Conservation (phyloP, 2,888 invertebrate species). For the Drosophila phalerata region DNA sequence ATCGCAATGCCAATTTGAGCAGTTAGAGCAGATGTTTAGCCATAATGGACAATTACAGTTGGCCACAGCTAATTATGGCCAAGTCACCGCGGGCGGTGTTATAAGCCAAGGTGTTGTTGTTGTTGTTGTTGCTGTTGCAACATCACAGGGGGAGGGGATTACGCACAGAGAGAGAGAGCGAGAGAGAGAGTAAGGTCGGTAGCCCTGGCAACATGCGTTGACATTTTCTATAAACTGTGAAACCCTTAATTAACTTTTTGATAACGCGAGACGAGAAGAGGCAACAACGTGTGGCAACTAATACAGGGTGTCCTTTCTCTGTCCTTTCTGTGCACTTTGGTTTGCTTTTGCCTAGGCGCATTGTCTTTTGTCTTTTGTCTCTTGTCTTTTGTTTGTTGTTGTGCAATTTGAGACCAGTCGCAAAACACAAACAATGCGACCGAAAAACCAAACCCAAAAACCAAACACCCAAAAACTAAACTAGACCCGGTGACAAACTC, state of each 20-base stretch:
- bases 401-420: constrained; percentile 52
- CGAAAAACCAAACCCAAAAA: constrained; percentile 28
- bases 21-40: constrained; percentile 37
- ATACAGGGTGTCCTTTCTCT: constrained; percentile 16
- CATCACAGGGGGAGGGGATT: not conserved
- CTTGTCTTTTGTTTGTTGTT: constrained; percentile 33
- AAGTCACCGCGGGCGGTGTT: constrained; percentile 58
- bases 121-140: constrained; percentile 5
- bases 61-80: constrained; percentile 74
- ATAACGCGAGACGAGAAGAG: constrained; percentile 12
- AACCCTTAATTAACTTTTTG: constrained; percentile 78
- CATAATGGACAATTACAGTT: constrained; percentile 61
- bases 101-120: constrained; percentile 21
- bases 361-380: constrained; percentile 25
- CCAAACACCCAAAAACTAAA: constrained; percentile 18
- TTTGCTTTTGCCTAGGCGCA: constrained; percentile 29
- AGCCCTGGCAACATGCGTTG: constrained; percentile 36
- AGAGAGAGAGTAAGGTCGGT: not conserved
- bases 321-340: constrained; percentile 12
- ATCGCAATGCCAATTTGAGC: constrained; percentile 16
- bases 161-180: not conserved
- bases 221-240: constrained; percentile 73
- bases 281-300: constrained; percentile 37
- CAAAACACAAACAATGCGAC: constrained; percentile 50
- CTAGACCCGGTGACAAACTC: constrained; percentile 3